Evolutionary conservation across 37 sponge, comb jelly and placozoan genomes (phyloP), one percentile per base, ranked within the genome.

Genomic region (Beroe ovata): DNA sequence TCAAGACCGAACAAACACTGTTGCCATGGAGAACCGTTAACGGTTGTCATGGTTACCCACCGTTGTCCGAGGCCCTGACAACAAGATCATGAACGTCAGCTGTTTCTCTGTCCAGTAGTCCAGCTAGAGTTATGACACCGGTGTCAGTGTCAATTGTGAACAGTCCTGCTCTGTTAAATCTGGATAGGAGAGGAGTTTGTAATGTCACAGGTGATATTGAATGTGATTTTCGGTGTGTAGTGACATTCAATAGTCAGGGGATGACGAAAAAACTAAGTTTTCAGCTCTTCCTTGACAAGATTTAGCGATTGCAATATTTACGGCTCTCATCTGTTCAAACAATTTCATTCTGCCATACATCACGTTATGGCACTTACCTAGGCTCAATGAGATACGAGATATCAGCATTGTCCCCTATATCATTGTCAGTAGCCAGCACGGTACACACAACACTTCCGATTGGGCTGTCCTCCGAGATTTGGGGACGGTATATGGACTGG

Each of bases 101-200:
- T 21, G 84, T 77, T 23, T 77, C 84, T 25, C 84, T 77, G 84
- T 77, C 84, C 20, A 77, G 54, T 19, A 28, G 23, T 21, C 84
- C 84, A 4, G 84, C 35, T 8, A 77, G 84, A 18, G 54, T 21
- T 16, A 77, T 42, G 8, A 77, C 38, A 14, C 84, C 84, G 18
- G 54, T 77, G 54, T 77, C 84, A 40, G 84, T 20, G 54, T 77
- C 84, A 22, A 77, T 77, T 3, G 54, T 21, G 54, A 77, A 77
- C 3, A 77, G 84, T 25, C 84, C 84, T 8, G 26, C 84, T 26
- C n/a, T 77, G 84, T 77, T 77, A 35, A 77, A 77, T 23, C 84
- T 39, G 36, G 11, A 47, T 6, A 47, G 54, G 6, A 47, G 6
- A 16, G 6, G 6, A 47, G 11, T 47, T 11, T 47, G 11, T 11